A percentile compares a stretch with the other conserved stretches of the same genome.
phyloP scores from a whole-genome alignment of 2,113 vertebrate genomes.

The Tretioscincus oriximinensis region DNA sequence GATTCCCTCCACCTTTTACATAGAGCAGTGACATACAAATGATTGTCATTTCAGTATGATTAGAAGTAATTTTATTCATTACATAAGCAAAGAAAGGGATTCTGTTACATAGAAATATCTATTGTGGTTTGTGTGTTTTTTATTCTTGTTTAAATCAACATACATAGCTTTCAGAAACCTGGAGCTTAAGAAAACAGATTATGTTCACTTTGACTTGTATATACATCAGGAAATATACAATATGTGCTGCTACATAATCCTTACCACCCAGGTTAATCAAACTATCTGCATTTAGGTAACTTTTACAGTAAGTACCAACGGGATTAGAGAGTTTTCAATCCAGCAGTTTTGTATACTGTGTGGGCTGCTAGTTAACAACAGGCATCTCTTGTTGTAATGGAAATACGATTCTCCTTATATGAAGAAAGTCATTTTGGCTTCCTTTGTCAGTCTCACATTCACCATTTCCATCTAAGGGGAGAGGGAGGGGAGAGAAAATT shows the following conservation, averaged over 20 bases:
- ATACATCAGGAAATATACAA: neutral
- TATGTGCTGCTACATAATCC: neutral
- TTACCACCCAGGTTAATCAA: neutral
- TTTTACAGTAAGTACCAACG: neutral
- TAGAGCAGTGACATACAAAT: neutral
- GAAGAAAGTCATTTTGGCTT: neutral
- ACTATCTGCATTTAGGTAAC: neutral
- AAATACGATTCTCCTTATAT: neutral
- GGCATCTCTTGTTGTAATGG: neutral
- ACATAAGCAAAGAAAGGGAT: neutral
- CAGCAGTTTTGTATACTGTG: neutral
- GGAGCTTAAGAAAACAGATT: neutral
- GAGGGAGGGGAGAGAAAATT: accelerated
- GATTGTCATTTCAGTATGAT: neutral
- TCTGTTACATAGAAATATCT: neutral
- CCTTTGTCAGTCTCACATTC: neutral
- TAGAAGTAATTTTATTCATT: neutral
- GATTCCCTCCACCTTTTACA: neutral
- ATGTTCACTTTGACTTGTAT: neutral
- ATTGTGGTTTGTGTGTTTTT: neutral
- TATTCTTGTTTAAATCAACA: neutral
- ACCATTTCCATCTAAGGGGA: neutral
- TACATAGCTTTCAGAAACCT: neutral
- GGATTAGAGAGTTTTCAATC: constrained; percentile 5
- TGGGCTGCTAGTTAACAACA: neutral